Evolutionary conservation across 2,888 invertebrate species (phyloP).

Genomic region (Melipona bicolor): DNA sequence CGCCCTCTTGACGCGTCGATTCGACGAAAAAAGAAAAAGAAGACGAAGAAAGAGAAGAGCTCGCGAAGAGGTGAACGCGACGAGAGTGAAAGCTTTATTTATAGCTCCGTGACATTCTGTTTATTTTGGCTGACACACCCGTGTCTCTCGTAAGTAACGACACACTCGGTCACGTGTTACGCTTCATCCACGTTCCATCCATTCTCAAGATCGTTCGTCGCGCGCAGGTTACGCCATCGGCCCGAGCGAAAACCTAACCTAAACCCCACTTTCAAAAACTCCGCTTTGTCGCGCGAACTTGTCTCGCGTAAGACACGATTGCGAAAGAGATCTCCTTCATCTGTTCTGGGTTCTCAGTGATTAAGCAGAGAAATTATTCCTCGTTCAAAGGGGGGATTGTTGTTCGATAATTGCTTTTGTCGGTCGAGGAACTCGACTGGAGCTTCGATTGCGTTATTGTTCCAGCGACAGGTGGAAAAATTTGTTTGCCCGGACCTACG

Average conservation of each 20-base stretch:
- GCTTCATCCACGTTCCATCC: conserved; percentile 56
- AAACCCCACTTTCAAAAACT: neutral
- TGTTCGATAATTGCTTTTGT: too few species aligned
- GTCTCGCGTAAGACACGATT: too few species aligned
- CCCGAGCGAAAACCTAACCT: neutral
- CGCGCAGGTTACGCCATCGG: conserved; percentile 42
- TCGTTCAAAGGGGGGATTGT: too few species aligned
- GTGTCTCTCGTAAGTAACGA: conserved; percentile 58
- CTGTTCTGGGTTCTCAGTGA: too few species aligned
- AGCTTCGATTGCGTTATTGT: too few species aligned
- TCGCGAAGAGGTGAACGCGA: conserved; percentile 35
- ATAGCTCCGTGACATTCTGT: conserved; percentile 82
- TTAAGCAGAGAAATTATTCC: too few species aligned
- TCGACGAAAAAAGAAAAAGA: conserved; percentile 42
- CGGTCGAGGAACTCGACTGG: too few species aligned
- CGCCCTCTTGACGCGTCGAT: conserved; percentile 44
- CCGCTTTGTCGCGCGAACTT: too few species aligned
- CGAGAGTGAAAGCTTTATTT: conserved; percentile 80
- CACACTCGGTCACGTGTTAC: conserved; percentile 50
- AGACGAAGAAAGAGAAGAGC: conserved; percentile 14
- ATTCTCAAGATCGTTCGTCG: conserved; percentile 42
- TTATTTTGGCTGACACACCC: conserved; percentile 81
- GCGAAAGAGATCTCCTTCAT: too few species aligned
- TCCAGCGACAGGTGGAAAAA: neutral
- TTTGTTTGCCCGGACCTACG: neutral